Base-by-base conservation (phyloP, 2,797 vertebrate genomes). In the Thaleichthys pacificus region DNA sequence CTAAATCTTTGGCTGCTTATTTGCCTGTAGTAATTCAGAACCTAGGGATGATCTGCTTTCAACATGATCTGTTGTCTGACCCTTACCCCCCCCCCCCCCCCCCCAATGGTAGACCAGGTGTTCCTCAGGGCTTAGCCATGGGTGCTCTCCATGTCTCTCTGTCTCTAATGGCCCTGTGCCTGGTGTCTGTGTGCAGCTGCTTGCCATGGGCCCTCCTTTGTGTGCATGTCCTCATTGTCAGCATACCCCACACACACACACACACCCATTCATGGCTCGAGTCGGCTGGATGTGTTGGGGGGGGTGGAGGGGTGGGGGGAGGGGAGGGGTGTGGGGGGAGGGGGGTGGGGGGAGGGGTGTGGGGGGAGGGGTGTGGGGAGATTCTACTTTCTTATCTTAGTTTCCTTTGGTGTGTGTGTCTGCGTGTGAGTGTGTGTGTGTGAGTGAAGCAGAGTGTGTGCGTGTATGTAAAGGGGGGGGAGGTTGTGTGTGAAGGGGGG, bases 121-220 rank as follows among this genome's bases (percentile, higher is more conserved):
- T 93, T 93, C 88, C 91, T 91, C 92, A 89, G 90, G 92, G 93
- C 93, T 92, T 19, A 51, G 49, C 17, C 49, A 4, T 51, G 12
- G 49, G 49, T 51, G 14, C 57, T 24, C 92, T 93, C 89, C 92
- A 89, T 14, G 12, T 63, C 61, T 32, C 61, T 61, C 57, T 89
- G 88, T 90, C 83, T 87, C 92, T 93, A 92, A 94, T 95, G 92
- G 93, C 90, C 89, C 82, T 86, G 87, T 89, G 92, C 90, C 92
- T 90, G 89, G 84, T 86, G 82, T 81, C 82, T 82, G 82, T 60
- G 83, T 95, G 95, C 96, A 98, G 96, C 96, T 98, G 96, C 95
- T 93, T 82, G 74, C 91, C 88, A 86, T 93, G 80, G 81, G 69
- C 66, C 89, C 82, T 82, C 90, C 89, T 96, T 97, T 97, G 95